Evolutionary conservation across 2,888 invertebrate species (phyloP).

Genomic region (Mythimna pallens): DNA sequence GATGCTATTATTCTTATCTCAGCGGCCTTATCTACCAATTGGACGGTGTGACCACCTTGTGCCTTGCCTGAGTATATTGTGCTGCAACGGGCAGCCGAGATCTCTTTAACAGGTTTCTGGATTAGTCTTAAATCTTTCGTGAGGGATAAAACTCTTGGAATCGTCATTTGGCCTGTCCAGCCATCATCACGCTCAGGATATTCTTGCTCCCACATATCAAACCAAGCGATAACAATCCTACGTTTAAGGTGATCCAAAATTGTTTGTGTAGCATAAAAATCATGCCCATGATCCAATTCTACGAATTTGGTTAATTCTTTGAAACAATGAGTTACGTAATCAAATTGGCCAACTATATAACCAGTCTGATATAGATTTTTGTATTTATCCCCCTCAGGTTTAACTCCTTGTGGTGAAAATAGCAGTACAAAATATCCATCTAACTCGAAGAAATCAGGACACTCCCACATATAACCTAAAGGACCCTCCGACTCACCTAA

Average conservation of each 20-base stretch:
- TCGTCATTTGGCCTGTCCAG: conserved; percentile 83
- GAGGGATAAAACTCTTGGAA: conserved; percentile 79
- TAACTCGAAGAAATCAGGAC: conserved; percentile 88
- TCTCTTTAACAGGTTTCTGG: conserved; percentile 77
- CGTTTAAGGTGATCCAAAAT: conserved; percentile 71
- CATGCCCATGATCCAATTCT: conserved; percentile 83
- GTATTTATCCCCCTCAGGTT: conserved; percentile 78
- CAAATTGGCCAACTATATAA: conserved; percentile 84
- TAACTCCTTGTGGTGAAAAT: conserved; percentile 85
- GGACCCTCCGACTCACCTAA: conserved; percentile 78
- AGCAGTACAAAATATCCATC: conserved; percentile 79
- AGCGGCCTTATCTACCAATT: conserved; percentile 73
- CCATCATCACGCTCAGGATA: conserved; percentile 82
- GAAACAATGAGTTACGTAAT: conserved; percentile 75
- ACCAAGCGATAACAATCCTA: conserved; percentile 83
- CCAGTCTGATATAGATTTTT: conserved; percentile 83
- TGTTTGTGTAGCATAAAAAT: conserved; percentile 86
- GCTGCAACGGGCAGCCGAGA: conserved; percentile 60
- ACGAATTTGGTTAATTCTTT: conserved; percentile 72
- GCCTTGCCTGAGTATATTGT: conserved; percentile 67
- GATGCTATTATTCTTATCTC: conserved; percentile 73
- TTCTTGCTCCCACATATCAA: conserved; percentile 83
- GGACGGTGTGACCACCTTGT: conserved; percentile 50
- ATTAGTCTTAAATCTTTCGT: conserved; percentile 68
- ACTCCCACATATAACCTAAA: conserved; percentile 88